These are phyloP conservation scores for Plebejus argus DNA, from an alignment of 2,888 invertebrate species.

Conservation along the genomic window DNA sequence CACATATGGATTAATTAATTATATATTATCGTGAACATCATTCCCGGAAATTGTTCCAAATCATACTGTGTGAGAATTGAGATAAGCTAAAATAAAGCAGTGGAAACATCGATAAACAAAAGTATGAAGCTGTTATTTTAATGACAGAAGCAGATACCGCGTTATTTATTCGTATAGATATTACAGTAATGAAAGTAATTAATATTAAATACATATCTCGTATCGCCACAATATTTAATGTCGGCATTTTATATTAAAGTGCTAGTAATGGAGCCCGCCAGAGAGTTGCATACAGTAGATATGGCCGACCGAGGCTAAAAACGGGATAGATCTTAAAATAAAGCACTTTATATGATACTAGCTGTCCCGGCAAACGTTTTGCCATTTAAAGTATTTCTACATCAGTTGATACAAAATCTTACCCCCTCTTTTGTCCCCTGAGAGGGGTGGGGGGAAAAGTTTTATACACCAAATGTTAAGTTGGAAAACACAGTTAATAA, in stretches of 20 bases:
- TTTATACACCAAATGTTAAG: too few relatives aligned
- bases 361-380: too few relatives aligned
- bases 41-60: not conserved
- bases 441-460: too few relatives aligned
- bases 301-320: not conserved
- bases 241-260: slow-evolving; percentile 33
- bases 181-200: slow-evolving; percentile 18
- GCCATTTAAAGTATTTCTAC: too few relatives aligned
- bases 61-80: not conserved
- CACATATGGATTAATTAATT: too few relatives aligned
- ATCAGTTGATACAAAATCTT: too few relatives aligned
- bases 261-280: slow-evolving; percentile 25
- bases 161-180: slow-evolving; percentile 22
- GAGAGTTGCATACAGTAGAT: not conserved
- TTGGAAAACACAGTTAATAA: too few relatives aligned
- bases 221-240: slow-evolving; percentile 28
- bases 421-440: too few relatives aligned
- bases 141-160: not conserved
- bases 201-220: slow-evolving; percentile 27
- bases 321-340: too few relatives aligned
- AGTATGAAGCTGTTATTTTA: slow-evolving; percentile 7
- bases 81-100: slow-evolving; percentile 4
- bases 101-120: slow-evolving; percentile 8
- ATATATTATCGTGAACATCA: not conserved
- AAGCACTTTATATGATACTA: too few relatives aligned